Evolutionary conservation across 2,888 invertebrate genomes (phyloP).

Genomic region (Augochlorella aurata): DNA sequence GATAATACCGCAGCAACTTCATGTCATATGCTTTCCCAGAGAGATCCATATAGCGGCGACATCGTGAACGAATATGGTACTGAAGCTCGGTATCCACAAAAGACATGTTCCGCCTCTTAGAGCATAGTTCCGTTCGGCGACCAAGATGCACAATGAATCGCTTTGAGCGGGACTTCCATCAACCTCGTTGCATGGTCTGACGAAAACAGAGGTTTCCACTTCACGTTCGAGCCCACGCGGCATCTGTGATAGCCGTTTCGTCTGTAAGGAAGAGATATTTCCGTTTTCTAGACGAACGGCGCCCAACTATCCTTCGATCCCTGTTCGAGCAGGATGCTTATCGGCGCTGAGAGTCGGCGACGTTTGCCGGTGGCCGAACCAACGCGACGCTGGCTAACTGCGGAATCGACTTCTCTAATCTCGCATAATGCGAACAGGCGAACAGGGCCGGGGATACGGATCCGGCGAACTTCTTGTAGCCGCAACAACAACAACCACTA

Average conservation of each 20-base stretch:
- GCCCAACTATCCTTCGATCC: not conserved
- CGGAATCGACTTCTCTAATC: slow-evolving; percentile 54
- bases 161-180: not conserved
- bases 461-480: slow-evolving; percentile 30
- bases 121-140: not conserved
- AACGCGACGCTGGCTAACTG: slow-evolving; percentile 3
- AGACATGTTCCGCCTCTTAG: not conserved
- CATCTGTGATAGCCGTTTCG: not conserved
- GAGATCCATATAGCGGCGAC: not conserved
- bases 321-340: slow-evolving; percentile 25
- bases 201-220: not conserved
- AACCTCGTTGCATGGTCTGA: not conserved
- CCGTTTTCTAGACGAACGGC: slow-evolving; percentile 6
- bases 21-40: not conserved
- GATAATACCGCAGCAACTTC: not conserved
- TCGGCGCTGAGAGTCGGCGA: slow-evolving; percentile 5
- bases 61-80: not conserved
- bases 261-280: not conserved
- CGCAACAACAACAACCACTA: not conserved
- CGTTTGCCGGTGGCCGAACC: slow-evolving; percentile 19
- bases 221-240: not conserved
- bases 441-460: not conserved
- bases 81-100: not conserved
- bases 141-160: not conserved
- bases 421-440: slow-evolving; percentile 30